Evolutionary conservation across 2,113 vertebrate genomes (phyloP).

Genomic region (Onychostoma macrolepis): DNA sequence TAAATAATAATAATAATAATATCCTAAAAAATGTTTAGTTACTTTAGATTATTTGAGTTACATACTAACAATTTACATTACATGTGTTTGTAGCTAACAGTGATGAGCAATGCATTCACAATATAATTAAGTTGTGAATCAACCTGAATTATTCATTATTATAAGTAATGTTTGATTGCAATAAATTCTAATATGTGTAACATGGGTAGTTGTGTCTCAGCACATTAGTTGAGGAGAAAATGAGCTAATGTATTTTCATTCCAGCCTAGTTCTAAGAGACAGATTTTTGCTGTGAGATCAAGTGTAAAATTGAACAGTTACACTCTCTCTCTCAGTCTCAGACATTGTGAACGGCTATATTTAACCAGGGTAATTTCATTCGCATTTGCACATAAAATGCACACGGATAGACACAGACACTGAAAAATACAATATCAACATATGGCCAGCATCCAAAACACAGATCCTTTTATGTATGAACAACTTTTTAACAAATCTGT

Average conservation of each 20-base stretch:
- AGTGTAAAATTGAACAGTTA: slow-evolving; percentile 39
- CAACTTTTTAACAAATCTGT: background rate
- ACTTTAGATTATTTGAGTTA: background rate
- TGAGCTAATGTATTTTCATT: background rate
- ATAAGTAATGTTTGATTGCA: background rate
- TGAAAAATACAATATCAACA: background rate
- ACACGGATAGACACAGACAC: background rate
- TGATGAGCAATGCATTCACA: background rate
- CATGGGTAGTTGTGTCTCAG: background rate
- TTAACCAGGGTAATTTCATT: slow-evolving; percentile 7
- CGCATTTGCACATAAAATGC: background rate
- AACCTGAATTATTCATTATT: background rate
- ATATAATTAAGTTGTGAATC: background rate
- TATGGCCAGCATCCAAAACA: background rate
- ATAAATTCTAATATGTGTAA: background rate
- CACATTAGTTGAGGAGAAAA: background rate
- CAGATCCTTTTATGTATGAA: background rate
- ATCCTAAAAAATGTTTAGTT: no score
- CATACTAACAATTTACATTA: background rate
- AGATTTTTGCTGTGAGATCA: slow-evolving; percentile 33
- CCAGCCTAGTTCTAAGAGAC: background rate
- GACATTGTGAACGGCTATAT: background rate
- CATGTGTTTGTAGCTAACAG: background rate
- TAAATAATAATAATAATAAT: no score
- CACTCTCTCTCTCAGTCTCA: slow-evolving; percentile 13